Percentiles rank a stretch among this genome's conserved stretches.
phyloP scores from a whole-genome alignment of 2,888 invertebrate species.

The Drosophila vallismaia region DNA sequence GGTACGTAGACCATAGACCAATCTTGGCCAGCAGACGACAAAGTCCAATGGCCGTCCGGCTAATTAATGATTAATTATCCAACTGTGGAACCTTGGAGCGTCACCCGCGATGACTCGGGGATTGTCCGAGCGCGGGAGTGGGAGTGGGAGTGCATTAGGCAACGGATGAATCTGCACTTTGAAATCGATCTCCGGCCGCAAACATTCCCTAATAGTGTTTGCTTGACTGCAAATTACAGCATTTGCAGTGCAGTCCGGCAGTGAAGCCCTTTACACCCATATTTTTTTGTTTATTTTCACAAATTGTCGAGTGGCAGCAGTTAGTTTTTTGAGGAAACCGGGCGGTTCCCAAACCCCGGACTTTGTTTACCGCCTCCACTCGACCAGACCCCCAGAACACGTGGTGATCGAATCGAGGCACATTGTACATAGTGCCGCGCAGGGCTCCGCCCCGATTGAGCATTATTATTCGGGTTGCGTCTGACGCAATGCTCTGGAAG shows the following conservation, averaged over 20 bases:
- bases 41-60: conserved; percentile 6
- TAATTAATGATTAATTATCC: conserved; percentile 41
- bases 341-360: conserved; percentile 19
- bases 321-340: conserved; percentile 12
- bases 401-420: conserved; percentile 14
- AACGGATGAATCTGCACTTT: conserved; percentile 47
- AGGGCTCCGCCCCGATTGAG: conserved; percentile 15
- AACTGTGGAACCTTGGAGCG: conserved; percentile 16
- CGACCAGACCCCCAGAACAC: conserved; percentile 10
- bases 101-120: conserved; percentile 56
- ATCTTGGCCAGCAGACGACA: conserved; percentile 25
- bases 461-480: conserved; percentile 15
- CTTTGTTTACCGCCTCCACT: conserved; percentile 16
- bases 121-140: conserved; percentile 31
- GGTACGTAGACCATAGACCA: conserved; percentile 82
- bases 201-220: conserved; percentile 49
- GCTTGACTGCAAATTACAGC: conserved; percentile 30
- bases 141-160: conserved; percentile 29
- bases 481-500: conserved; percentile 7
- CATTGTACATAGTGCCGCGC: neutral
- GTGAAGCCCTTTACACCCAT: conserved; percentile 2
- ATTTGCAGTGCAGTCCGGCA: conserved; percentile 9
- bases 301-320: conserved; percentile 34
- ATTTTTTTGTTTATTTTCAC: conserved; percentile 29
- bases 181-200: conserved; percentile 46